Evolutionary conservation across 1,140 invertebrate species (phyloP).

Genomic region (Drosophila nasuta): DNA sequence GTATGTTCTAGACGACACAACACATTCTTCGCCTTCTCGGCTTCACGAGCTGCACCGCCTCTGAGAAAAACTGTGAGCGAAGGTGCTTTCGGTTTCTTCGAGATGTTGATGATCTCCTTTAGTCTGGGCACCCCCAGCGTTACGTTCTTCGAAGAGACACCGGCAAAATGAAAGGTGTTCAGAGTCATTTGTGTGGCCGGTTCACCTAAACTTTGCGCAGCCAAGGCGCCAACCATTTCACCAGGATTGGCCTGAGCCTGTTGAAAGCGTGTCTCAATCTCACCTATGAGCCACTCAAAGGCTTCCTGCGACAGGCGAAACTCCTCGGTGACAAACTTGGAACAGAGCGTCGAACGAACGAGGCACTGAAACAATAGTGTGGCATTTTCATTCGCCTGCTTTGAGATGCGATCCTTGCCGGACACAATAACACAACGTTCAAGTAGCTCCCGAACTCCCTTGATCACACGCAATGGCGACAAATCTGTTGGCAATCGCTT

Average conservation of each 20-base stretch:
- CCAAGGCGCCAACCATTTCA: conserved; percentile 99
- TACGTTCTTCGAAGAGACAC: conserved; percentile 99
- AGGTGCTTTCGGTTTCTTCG: conserved; percentile 99
- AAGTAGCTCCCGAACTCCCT: conserved; percentile 94
- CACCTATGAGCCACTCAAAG: conserved; percentile 99
- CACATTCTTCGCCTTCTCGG: conserved; percentile 99
- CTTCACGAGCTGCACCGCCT: conserved; percentile 97
- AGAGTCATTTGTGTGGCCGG: conserved; percentile 99
- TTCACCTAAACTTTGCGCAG: conserved; percentile 99
- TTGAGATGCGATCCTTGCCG: conserved; percentile 96
- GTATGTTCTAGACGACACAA: conserved; percentile 99
- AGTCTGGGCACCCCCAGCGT: conserved; percentile 98
- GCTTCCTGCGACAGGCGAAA: conserved; percentile 97
- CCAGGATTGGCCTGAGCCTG: conserved; percentile 97
- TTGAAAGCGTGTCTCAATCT: conserved; percentile 99
- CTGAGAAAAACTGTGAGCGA: conserved; percentile 99
- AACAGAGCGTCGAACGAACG: conserved; percentile 97
- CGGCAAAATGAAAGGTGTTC: conserved; percentile 99
- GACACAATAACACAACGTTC: conserved; percentile 97
- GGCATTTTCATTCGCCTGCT: conserved; percentile 99
- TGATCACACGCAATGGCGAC: conserved; percentile 95
- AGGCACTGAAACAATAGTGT: conserved; percentile 98
- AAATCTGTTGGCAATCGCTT: conserved; percentile 96
- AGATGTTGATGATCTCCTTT: conserved; percentile 99
- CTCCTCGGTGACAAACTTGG: conserved; percentile 98